Evolutionary conservation across 2,113 vertebrate species (phyloP).

Genomic region (Anguilla rostrata): DNA sequence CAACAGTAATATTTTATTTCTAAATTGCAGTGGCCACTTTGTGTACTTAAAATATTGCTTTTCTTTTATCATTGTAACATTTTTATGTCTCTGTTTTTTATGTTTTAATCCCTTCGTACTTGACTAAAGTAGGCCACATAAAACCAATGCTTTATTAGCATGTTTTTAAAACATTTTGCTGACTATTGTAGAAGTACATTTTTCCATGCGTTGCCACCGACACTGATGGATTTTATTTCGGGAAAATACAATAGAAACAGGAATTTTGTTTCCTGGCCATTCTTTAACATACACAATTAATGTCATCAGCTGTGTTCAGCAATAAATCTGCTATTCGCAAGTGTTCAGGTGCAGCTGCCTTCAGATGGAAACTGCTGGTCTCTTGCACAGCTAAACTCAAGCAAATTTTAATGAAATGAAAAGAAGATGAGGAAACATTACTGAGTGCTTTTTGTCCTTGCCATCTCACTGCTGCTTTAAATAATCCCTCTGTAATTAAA

Average conservation of each 20-base stretch:
- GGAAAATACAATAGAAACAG: background rate
- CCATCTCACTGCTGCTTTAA: background rate
- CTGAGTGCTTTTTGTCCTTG: background rate
- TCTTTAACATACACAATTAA: background rate
- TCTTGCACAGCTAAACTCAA: background rate
- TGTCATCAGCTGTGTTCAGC: background rate
- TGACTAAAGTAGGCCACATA: no score
- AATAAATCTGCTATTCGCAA: background rate
- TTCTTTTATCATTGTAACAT: no score
- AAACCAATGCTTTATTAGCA: no score
- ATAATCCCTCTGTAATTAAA: slow-evolving; percentile 3
- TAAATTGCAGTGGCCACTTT: no score
- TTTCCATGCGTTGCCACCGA: background rate
- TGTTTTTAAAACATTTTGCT: no score
- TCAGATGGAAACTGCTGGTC: background rate
- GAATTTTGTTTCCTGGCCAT: background rate
- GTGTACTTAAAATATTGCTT: no score
- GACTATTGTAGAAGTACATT: no score
- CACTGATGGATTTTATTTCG: background rate
- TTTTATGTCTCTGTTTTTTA: no score
- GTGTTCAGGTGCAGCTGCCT: background rate
- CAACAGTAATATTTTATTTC: no score
- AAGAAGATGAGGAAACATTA: background rate
- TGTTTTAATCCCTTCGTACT: no score
- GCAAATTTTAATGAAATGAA: background rate